Evolutionary conservation across 2,797 vertebrate species (phyloP).

Genomic region (Argyrosomus regius): DNA sequence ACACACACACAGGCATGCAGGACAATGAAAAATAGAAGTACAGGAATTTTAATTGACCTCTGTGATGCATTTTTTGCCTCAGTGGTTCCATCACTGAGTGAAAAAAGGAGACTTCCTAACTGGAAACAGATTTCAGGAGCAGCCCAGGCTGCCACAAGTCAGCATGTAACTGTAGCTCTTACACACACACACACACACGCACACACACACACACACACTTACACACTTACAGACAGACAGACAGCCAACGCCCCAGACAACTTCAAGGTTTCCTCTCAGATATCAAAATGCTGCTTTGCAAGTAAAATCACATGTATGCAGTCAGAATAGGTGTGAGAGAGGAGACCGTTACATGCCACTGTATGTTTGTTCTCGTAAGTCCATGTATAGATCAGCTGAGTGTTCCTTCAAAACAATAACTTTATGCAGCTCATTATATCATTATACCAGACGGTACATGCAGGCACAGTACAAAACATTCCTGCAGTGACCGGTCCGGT

Average conservation of each 20-base stretch:
- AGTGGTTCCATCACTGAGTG: constrained; percentile 67
- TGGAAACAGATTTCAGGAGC: constrained; percentile 84
- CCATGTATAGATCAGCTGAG: not conserved
- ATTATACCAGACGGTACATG: not conserved
- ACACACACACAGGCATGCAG: constrained; percentile 30
- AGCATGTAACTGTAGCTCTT: constrained; percentile 73
- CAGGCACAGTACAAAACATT: too few relatives aligned
- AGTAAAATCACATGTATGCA: constrained; percentile 22
- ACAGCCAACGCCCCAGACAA: constrained; percentile 81
- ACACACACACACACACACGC: constrained; percentile 23
- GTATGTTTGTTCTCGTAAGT: not conserved
- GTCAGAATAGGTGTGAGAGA: not conserved
- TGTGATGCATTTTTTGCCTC: constrained; percentile 70
- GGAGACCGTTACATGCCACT: not conserved
- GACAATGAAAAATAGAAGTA: constrained; percentile 65
- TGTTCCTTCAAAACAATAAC: not conserved
- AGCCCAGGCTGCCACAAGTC: constrained; percentile 68
- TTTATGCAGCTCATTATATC: not conserved
- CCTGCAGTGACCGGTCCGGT: not conserved
- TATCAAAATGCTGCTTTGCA: constrained; percentile 44
- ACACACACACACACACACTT: constrained; percentile 14
- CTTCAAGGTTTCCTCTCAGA: constrained; percentile 41
- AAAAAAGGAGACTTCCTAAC: constrained; percentile 75
- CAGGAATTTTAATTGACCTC: constrained; percentile 82
- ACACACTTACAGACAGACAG: constrained; percentile 37